Evolutionary conservation across 2,888 invertebrate genomes (phyloP).

Genomic region (Tineola bisselliella): DNA sequence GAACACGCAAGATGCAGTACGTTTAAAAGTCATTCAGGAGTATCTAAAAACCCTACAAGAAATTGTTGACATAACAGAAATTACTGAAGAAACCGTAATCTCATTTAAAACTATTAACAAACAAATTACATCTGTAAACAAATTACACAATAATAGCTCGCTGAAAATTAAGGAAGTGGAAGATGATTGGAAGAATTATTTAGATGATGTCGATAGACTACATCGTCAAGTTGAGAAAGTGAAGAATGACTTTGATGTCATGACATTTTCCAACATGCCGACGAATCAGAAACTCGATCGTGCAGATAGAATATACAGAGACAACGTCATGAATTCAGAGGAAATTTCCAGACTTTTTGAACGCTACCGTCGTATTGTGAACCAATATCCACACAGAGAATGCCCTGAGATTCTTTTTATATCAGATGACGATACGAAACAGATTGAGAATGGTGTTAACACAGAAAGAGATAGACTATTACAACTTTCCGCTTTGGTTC

Average conservation of each 20-base stretch:
- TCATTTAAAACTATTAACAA: constrained; percentile 70
- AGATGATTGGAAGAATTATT: constrained; percentile 76
- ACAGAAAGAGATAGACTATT: constrained; percentile 80
- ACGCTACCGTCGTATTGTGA: constrained; percentile 70
- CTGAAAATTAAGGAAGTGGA: constrained; percentile 65
- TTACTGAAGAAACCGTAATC: constrained; percentile 73
- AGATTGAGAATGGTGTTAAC: constrained; percentile 74
- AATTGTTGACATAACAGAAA: constrained; percentile 73
- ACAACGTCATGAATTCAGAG: constrained; percentile 71
- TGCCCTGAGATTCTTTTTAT: constrained; percentile 74
- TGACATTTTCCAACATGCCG: constrained; percentile 72
- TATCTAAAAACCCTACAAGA: constrained; percentile 70
- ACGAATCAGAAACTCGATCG: constrained; percentile 74
- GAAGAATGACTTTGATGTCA: constrained; percentile 60
- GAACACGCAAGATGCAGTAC: constrained; percentile 29
- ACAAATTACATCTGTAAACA: constrained; percentile 76
- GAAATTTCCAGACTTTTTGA: constrained; percentile 71
- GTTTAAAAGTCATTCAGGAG: constrained; percentile 53
- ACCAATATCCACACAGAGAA: constrained; percentile 75
- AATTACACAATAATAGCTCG: constrained; percentile 62
- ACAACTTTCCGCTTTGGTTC: constrained; percentile 78
- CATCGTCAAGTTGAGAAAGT: constrained; percentile 56
- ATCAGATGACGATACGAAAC: constrained; percentile 73
- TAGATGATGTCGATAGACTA: constrained; percentile 71
- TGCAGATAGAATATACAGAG: constrained; percentile 75